A percentile compares a stretch with the other conserved stretches of the same genome.
These are phyloP conservation scores for Dendrocincla tyrannina DNA, from an alignment of 2,797 vertebrate species.

Conservation along the genomic window DNA sequence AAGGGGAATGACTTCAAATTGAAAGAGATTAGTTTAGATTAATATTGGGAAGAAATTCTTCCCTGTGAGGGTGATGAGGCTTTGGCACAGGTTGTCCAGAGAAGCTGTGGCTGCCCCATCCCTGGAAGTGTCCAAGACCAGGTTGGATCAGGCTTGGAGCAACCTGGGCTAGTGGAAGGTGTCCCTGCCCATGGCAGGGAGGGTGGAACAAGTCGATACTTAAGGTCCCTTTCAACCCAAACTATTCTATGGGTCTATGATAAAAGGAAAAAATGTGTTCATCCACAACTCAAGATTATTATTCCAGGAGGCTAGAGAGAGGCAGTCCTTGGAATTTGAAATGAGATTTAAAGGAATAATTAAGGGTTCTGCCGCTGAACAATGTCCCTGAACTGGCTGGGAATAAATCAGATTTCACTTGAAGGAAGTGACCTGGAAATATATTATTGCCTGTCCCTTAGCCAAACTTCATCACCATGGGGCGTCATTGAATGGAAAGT, in stretches of 20 bases:
- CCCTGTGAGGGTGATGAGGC: background rate
- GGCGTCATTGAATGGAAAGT: background rate
- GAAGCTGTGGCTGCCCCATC: background rate
- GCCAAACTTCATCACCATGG: background rate
- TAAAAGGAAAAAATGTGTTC: background rate
- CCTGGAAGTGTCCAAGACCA: background rate
- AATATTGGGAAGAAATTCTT: background rate
- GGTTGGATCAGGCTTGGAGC: no score
- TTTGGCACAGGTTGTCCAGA: background rate
- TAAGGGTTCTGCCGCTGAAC: slow-evolving; percentile 4
- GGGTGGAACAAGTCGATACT: no score
- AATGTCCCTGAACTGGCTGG: background rate
- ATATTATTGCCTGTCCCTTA: background rate
- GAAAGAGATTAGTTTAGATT: background rate
- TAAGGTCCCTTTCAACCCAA: background rate
- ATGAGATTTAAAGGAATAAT: slow-evolving; percentile 32
- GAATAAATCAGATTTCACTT: slow-evolving; percentile 37
- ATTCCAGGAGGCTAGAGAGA: background rate
- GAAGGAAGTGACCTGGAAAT: slow-evolving; percentile 40
- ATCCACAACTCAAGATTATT: background rate
- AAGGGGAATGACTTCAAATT: background rate
- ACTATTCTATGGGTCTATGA: background rate
- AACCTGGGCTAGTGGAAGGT: background rate
- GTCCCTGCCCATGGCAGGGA: background rate
- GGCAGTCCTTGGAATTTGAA: background rate